These are phyloP conservation scores for Pomacea canaliculata DNA, from an alignment of 2,888 invertebrate species.

Conservation along the genomic window DNA sequence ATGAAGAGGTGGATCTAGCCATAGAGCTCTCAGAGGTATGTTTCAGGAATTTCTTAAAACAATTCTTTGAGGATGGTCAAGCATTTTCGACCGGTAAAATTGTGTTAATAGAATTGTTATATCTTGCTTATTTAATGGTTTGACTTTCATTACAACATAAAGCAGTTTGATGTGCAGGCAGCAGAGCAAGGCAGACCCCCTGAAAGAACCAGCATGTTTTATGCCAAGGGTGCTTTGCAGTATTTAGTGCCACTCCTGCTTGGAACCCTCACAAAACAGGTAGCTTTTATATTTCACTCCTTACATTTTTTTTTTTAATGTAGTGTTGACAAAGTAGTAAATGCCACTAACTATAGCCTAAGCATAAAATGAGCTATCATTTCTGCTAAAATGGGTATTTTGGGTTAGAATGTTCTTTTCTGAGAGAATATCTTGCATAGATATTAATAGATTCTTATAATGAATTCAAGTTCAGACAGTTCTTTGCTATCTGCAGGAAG, in stretches of 20 bases:
- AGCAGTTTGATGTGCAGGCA: conserved; percentile 73
- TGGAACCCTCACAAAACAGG: conserved; percentile 93
- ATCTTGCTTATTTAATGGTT: not conserved
- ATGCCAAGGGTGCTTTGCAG: conserved; percentile 97
- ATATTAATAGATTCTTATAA: too few relatives aligned
- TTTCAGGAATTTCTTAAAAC: not conserved
- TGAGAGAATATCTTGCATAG: too few relatives aligned
- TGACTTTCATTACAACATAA: not conserved
- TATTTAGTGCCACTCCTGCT: conserved; percentile 94
- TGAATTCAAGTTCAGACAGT: too few relatives aligned
- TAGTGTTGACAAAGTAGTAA: not conserved
- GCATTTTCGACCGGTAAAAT: not conserved
- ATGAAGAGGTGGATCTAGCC: conserved; percentile 91
- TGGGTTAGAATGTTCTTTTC: not conserved
- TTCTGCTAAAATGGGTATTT: not conserved
- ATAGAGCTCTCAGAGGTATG: conserved; percentile 87
- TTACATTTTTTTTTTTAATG: too few relatives aligned
- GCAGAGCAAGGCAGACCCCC: conserved; percentile 95
- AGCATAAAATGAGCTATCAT: not conserved
- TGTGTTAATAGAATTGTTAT: not conserved
- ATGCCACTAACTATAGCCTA: not conserved
- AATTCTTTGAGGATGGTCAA: not conserved
- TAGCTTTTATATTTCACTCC: conserved; percentile 41
- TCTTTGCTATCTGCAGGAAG: conserved; percentile 71
- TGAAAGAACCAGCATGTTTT: conserved; percentile 90